phyloP scores from a whole-genome alignment of 1,140 invertebrate species.

The Lethocerus indicus region DNA sequence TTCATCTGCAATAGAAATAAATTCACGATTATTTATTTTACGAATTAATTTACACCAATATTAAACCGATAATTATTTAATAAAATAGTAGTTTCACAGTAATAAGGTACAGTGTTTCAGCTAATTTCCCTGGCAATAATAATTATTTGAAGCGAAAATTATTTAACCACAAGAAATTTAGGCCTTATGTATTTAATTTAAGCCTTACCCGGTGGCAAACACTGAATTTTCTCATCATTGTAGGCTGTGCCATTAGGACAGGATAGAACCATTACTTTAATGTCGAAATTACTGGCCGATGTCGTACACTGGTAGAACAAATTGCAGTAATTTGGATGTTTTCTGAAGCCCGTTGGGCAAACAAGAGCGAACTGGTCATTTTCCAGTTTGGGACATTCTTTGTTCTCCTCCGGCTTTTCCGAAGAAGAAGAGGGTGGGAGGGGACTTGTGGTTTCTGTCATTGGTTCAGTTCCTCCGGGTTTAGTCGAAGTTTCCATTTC shows the following conservation, averaged over 20 bases:
- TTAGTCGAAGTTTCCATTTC: slow-evolving; percentile 19
- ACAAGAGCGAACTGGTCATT: slow-evolving; percentile 46
- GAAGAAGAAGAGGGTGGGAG: slow-evolving; percentile 15
- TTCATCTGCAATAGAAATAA: slow-evolving; percentile 15
- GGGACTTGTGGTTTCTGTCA: slow-evolving; percentile 9
- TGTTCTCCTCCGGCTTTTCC: too few relatives aligned
- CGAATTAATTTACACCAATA: too few relatives aligned
- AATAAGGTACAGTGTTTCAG: too few relatives aligned
- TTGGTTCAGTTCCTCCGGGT: slow-evolving; percentile 17
- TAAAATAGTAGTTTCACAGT: too few relatives aligned
- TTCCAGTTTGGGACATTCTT: slow-evolving; percentile 6
- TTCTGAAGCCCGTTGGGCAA: slow-evolving; percentile 62
- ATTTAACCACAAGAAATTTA: too few relatives aligned
- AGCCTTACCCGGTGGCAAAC: slow-evolving; percentile 31
- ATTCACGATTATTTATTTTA: too few relatives aligned
- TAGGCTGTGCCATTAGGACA: slow-evolving; percentile 61
- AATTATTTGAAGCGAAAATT: too few relatives aligned
- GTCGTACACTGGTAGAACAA: slow-evolving; percentile 66
- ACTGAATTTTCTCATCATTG: slow-evolving; percentile 52
- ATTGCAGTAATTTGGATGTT: slow-evolving; percentile 69
- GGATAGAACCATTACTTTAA: slow-evolving; percentile 50
- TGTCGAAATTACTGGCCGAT: slow-evolving; percentile 37
- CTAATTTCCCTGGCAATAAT: too few relatives aligned
- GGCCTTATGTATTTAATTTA: too few relatives aligned
- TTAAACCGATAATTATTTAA: too few relatives aligned